phyloP scores from a whole-genome alignment of 2,113 vertebrate species.

The Phylloscopus trochilus region DNA sequence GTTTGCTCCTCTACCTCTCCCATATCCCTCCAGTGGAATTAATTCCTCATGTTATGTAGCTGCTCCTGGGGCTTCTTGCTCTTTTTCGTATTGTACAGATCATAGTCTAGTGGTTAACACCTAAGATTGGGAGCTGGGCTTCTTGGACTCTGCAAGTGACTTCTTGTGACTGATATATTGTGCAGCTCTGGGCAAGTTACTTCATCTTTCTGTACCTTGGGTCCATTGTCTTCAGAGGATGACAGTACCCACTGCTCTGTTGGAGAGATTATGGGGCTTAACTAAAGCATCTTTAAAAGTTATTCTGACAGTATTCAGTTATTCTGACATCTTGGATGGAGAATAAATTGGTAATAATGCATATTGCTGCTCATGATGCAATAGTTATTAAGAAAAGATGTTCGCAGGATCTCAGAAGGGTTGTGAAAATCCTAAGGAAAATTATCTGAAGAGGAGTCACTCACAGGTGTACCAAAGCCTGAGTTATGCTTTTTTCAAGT shows the following conservation, averaged over 20 bases:
- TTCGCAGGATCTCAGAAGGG: background rate
- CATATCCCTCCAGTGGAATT: background rate
- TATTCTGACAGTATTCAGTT: background rate
- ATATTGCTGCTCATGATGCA: background rate
- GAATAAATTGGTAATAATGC: background rate
- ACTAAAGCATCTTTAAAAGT: background rate
- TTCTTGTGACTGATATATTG: background rate
- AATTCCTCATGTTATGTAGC: background rate
- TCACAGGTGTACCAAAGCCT: background rate
- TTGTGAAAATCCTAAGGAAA: background rate
- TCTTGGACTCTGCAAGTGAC: background rate
- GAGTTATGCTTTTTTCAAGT: background rate
- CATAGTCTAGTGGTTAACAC: background rate
- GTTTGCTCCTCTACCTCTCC: background rate
- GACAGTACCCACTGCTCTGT: background rate
- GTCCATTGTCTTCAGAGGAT: background rate
- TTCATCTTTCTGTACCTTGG: background rate
- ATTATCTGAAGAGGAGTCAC: background rate
- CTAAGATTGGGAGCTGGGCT: background rate
- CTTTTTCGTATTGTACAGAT: background rate
- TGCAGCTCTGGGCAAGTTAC: background rate
- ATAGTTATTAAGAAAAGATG: slow-evolving; percentile 11
- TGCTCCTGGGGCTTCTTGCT: background rate
- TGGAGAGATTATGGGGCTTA: background rate
- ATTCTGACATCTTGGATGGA: background rate